A percentile compares a stretch with the other conserved stretches of the same genome.
phyloP scores from a whole-genome alignment of 2,113 vertebrate species.

The Alces alces region DNA sequence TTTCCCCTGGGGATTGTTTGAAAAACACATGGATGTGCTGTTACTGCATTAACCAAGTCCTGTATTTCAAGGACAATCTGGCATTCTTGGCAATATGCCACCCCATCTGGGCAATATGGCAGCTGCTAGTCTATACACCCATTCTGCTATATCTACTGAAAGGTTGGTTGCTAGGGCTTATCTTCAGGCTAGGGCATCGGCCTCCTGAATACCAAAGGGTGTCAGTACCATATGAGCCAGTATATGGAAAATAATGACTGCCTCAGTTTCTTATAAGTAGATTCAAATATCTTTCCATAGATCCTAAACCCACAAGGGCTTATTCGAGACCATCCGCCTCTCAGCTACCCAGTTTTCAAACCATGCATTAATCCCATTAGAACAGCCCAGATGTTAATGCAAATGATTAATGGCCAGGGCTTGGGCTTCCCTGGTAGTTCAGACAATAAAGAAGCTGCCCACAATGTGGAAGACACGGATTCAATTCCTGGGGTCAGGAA shows the following conservation, averaged over 20 bases:
- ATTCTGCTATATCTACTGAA: neutral
- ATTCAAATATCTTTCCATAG: neutral
- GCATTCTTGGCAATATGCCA: neutral
- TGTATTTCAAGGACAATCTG: neutral
- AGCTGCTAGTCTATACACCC: neutral
- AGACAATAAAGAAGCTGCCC: neutral
- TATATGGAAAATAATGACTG: neutral
- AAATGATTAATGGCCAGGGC: neutral
- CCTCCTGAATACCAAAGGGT: neutral
- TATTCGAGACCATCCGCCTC: neutral
- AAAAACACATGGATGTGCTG: neutral
- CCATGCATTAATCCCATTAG: neutral
- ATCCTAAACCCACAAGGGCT: neutral
- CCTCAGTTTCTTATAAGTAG: neutral
- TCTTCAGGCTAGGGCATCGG: neutral
- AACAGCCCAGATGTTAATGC: neutral
- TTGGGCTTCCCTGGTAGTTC: neutral
- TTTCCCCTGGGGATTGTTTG: neutral
- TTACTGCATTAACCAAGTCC: neutral
- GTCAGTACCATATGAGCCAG: neutral
- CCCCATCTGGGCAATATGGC: neutral
- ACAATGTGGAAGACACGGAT: neutral
- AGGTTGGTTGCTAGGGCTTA: neutral
- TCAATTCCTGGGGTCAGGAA: neutral
- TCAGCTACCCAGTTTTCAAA: neutral